Base-by-base conservation (phyloP, 1,140 invertebrate genomes). In the Trichonephila clavipes region DNA sequence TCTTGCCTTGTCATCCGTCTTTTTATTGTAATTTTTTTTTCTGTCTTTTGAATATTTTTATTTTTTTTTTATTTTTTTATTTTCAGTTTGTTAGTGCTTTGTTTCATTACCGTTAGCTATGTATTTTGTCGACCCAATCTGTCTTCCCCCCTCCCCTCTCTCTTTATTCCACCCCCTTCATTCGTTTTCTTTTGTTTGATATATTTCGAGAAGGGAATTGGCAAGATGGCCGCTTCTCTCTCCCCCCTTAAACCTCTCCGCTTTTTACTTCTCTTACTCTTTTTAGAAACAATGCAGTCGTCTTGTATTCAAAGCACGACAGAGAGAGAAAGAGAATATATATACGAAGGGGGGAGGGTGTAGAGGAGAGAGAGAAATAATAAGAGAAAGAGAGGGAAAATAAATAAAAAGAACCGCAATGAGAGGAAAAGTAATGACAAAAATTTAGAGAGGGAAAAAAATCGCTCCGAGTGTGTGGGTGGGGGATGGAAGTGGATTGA, bases 101-200 rank as follows among this genome's bases (percentile, higher is more conserved):
- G 91, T 92, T 92, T 92, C 91, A 92, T 92, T 92, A 92, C 91
- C 91, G 91, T 87, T 92, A 59, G 91, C 91, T 87, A 92, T 92
- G 91, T 92, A 92, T 92, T 92, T 92, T 72, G 91, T 77, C 81
- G 62, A 86, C 59, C 83, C 83, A 34, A 59, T 72, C 90, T 85
- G 59, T 59, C 64, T 51, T 58, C 66, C 40, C 51, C 66, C 88
- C 62, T 19, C 72, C 62, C 40, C 51, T 72, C n/a, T n/a, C 58
- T 59, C 21, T 62, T 24, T 81, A 21, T 91, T 62, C 72, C 34
- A 40, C 51, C 83, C 83, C 89, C 40, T 83, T 59, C 64, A 10
- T 66, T 61, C 18, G 59, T 72, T 92, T 82, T 85, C 83, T 86
- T 92, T 92, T 92, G 91, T 87, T 92, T 87, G 82, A 92, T 91